phyloP scores from a whole-genome alignment of 2,888 invertebrate species.

The Xestia rhomboidea region DNA sequence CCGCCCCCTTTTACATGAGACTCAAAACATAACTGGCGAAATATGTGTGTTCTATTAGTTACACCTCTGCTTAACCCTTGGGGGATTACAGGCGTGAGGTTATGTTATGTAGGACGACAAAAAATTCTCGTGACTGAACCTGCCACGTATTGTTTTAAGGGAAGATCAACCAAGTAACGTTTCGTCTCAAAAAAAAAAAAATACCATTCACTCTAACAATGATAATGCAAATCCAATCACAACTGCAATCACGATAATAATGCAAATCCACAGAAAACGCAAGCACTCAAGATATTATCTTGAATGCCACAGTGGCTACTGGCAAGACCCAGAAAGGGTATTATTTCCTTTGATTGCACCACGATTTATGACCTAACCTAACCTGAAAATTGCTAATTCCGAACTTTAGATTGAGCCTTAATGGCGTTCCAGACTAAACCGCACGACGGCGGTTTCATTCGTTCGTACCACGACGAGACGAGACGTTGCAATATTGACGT shows the following conservation, averaged over 20 bases:
- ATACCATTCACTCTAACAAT: neutral
- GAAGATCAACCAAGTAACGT: neutral
- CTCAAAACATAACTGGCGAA: no score
- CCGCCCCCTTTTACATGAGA: no score
- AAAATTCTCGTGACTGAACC: neutral
- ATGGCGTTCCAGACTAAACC: slow-evolving; percentile 47
- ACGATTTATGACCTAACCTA: slow-evolving; percentile 27
- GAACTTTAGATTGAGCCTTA: slow-evolving; percentile 43
- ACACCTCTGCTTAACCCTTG: no score
- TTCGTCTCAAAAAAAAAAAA: neutral
- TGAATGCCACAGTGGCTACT: neutral
- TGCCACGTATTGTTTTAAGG: neutral
- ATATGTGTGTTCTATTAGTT: no score
- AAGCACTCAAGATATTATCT: neutral
- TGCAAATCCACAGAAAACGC: neutral
- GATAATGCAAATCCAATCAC: neutral
- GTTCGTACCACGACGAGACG: slow-evolving; percentile 43
- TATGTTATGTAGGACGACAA: no score
- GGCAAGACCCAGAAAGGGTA: neutral
- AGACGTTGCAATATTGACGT: slow-evolving; percentile 24
- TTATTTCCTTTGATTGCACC: slow-evolving; percentile 29
- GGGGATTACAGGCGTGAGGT: no score
- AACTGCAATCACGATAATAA: no score
- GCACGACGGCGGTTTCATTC: slow-evolving; percentile 42
- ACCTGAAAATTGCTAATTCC: slow-evolving; percentile 49